A percentile compares a stretch with the other conserved stretches of the same genome.
These are phyloP conservation scores for Neodiprion virginianus DNA, from an alignment of 1,140 invertebrate genomes.

Conservation along the genomic window DNA sequence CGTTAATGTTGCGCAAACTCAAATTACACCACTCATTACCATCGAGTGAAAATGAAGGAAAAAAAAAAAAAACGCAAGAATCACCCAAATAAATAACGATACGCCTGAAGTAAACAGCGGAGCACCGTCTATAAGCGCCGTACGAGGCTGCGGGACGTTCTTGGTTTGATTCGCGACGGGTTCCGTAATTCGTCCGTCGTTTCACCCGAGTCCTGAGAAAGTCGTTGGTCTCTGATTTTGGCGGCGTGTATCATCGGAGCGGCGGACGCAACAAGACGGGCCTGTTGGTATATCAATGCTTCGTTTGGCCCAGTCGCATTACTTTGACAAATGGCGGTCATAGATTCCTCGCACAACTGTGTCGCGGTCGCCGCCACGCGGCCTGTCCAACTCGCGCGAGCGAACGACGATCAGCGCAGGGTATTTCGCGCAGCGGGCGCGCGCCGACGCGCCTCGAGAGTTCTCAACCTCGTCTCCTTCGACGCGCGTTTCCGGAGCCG, in stretches of 20 bases:
- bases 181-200: background rate
- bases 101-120: background rate
- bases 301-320: conserved; percentile 50
- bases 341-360: conserved; percentile 22
- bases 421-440: too few species aligned
- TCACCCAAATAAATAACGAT: background rate
- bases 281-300: conserved; percentile 51
- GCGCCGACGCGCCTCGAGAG: too few species aligned
- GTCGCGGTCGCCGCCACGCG: conserved; percentile 3
- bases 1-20: background rate
- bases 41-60: background rate
- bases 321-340: conserved; percentile 41
- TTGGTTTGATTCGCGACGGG: too few species aligned
- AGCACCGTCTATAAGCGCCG: background rate
- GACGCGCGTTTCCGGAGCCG: background rate
- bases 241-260: background rate
- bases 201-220: background rate
- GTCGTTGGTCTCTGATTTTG: background rate
- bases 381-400: background rate
- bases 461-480: too few species aligned
- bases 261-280: conserved; percentile 41
- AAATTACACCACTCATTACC: conserved; percentile 7
- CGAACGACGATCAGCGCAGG: background rate
- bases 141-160: too few species aligned
- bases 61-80: background rate